Evolutionary conservation across 2,797 vertebrate species (phyloP), one percentile per base, ranked within the genome.

Genomic region (Gallirallus australis): DNA sequence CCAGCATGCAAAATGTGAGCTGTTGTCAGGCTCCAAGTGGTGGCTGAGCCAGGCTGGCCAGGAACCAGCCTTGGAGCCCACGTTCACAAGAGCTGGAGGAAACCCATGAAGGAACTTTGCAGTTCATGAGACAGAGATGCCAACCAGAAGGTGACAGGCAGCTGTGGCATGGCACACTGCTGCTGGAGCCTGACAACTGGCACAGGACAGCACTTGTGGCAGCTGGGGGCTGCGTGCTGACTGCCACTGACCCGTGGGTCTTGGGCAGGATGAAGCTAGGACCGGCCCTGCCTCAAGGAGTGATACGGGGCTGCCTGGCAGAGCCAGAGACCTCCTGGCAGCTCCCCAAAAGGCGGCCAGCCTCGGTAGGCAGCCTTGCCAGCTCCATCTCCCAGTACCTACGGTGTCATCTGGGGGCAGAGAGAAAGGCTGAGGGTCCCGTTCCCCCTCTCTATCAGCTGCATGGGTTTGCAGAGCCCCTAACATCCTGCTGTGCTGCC

Each of bases 121-220:
- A 68, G 40, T 4, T 72, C 8, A 5, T 31, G 28, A 78, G 60
- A 59, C 48, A 65, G 40, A 73, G 71, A 8, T 39, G 33, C 63
- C 86, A 93, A 57, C 1, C 47, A 70, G 72, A 35, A 80, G 60
- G 37, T 35, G 73, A 54, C 30, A 64, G 82, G 72, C 54, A 82
- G 91, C 66, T 1, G 1, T 4, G 37, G 75, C 57, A 28, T 1
- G 12, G 82, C 81, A 65, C 72, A 11, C 15, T 2, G 1, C 47
- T 30, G 80, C 61, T 23, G 17, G 31, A 39, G 68, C 54, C 79
- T 73, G 61, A 45, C 56, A 6, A 0, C 60, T 31, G 83, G 35
- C 73, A 75, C 0, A 0, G 30, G 12, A 45, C 42, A 63, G 47
- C 0, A 0, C 47, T 35, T 42, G 59, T 8, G 53, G 47, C 64